Conservation (phyloP, 2,888 invertebrate genomes). For the Andrena bicolor region DNA sequence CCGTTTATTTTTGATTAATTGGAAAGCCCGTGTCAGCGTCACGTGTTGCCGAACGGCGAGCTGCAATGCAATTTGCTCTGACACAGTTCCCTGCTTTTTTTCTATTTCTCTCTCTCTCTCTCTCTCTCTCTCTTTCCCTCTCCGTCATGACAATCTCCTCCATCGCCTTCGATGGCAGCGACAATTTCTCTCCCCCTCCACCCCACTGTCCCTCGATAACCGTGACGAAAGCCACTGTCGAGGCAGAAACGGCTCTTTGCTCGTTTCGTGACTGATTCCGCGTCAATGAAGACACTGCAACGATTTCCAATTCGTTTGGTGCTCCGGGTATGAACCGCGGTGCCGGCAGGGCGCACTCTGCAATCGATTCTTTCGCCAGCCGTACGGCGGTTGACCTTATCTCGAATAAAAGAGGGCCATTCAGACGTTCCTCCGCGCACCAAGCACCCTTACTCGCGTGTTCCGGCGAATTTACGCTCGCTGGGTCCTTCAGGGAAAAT, state of each 20-base stretch:
- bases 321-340: too few relatives aligned
- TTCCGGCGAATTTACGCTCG: too few relatives aligned
- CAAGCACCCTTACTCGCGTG: not conserved
- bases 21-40: conserved; percentile 71
- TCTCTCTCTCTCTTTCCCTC: not conserved
- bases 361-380: not conserved
- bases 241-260: not conserved
- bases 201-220: conserved; percentile 4
- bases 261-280: not conserved
- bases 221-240: not conserved
- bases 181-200: conserved; percentile 12
- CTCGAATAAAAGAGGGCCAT: not conserved
- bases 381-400: not conserved
- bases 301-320: too few relatives aligned
- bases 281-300: not conserved
- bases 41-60: conserved; percentile 62
- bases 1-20: conserved; percentile 77
- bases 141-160: conserved; percentile 25
- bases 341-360: too few relatives aligned
- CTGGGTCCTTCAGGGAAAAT: too few relatives aligned
- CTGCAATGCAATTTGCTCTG: conserved; percentile 57
- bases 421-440: not conserved
- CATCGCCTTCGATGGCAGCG: conserved; percentile 20
- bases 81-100: conserved; percentile 57
- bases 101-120: not conserved